Conservation (phyloP, 2,797 vertebrate species). For the Gobionotothen gibberifrons region DNA sequence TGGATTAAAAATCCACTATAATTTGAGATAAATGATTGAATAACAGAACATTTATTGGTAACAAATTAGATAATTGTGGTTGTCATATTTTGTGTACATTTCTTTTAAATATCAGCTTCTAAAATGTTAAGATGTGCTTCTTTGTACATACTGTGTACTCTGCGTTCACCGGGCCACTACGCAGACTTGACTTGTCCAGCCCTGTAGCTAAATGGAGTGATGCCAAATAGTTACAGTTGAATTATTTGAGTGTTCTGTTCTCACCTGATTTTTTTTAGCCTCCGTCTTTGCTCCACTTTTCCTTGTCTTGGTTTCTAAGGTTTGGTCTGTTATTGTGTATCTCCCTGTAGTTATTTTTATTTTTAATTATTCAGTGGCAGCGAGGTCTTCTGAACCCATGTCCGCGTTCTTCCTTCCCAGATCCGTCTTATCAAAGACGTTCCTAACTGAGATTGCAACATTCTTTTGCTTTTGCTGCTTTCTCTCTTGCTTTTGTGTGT, state of each 20-base stretch:
- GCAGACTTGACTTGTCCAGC: no score
- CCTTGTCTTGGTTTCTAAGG: not conserved
- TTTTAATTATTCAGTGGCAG: slow-evolving; percentile 16
- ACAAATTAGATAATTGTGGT: no score
- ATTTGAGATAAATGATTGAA: no score
- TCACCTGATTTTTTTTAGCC: not conserved
- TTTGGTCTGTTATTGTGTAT: slow-evolving; percentile 11
- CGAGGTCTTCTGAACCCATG: slow-evolving; percentile 10
- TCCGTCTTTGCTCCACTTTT: not conserved
- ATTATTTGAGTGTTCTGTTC: not conserved
- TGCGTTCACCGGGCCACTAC: no score
- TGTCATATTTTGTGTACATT: no score
- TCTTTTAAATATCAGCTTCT: no score
- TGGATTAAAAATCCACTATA: no score
- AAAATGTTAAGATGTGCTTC: no score
- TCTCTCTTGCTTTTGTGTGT: slow-evolving; percentile 4
- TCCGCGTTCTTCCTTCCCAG: slow-evolving; percentile 22
- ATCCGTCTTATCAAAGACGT: slow-evolving; percentile 38
- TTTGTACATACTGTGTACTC: no score
- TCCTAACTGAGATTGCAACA: slow-evolving; percentile 31
- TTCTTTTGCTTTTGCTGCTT: slow-evolving; percentile 3
- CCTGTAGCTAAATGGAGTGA: no score
- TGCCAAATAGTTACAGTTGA: no score
- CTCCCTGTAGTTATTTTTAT: slow-evolving; percentile 20
- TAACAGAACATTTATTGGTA: no score